Evolutionary conservation across 2,888 invertebrate genomes (phyloP), one percentile per base, ranked within the genome.

Genomic region (Trichogramma dendrolimi): DNA sequence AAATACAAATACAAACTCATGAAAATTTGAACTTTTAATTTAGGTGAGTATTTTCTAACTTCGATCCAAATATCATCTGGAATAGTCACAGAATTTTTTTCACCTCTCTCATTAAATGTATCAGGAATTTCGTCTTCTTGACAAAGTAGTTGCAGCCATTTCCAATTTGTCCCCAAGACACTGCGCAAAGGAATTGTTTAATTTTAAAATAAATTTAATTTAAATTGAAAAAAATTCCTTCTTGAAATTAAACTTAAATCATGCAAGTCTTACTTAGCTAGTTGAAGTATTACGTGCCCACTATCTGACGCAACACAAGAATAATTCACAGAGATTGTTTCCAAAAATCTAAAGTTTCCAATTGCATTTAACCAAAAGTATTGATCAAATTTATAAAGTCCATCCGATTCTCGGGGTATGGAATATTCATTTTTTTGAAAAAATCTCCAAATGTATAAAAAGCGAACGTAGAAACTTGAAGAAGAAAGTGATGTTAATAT

Each of bases 21-120:
- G 8, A 62, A 4, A 41, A 59, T 14, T 10, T 63, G 62, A 39
- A 63, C 62, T 49, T 50, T 63, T 11, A 63, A 53, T 6, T 60
- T 44, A 3, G 55, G 55, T 11, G 60, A 55, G 10, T 8, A 60
- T 41, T 53, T 55, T 53, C 49, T 42, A 0, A 40, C 59, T 47
- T 53, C 43, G 10, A 6, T 43, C 62, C 62, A 63, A 0, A 44
- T 42, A 43, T 8, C 48, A 46, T 63, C 62, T 5, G 62, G 56
- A 48, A 60, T 63, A 10, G 55, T 42, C 4, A 55, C 43, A n/a
- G 62, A 4, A 44, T 58, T 50, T 8, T 27, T n/a, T 5, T 50
- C 42, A n/a, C 58, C 62, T 10, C n/a, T 43, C 38, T 5, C 8
- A 46, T 62, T 62, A 10, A 49, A 4, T 4, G 49, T 40, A 1